A percentile compares a stretch with the other conserved stretches of the same genome.
Evolutionary conservation across 1,140 invertebrate species (phyloP).

Genomic region (Danaus melanippus): DNA sequence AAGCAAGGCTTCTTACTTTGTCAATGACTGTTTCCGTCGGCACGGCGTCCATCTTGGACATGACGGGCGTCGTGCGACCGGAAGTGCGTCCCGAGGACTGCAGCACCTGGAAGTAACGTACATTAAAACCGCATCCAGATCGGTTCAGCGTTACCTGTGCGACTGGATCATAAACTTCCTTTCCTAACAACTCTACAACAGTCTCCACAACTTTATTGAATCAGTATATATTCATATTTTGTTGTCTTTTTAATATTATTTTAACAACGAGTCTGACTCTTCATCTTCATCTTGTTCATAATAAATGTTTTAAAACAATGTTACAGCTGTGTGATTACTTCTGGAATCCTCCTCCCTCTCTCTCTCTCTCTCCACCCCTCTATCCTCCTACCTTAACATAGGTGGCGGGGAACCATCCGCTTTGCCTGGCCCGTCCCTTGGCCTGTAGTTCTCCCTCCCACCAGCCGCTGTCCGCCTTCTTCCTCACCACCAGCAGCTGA

Average conservation of each 20-base stretch:
- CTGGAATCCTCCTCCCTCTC: no score
- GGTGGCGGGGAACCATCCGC: constrained; percentile 98
- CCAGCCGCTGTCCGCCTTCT: constrained; percentile 97
- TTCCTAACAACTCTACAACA: no score
- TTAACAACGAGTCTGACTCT: no score
- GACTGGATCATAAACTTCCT: no score
- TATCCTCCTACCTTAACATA: constrained; percentile 89
- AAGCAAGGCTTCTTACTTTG: constrained; percentile 37
- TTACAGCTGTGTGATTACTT: neutral
- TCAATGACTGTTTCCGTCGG: constrained; percentile 65
- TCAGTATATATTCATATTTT: no score
- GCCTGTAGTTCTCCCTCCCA: constrained; percentile 99
- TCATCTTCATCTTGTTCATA: no score
- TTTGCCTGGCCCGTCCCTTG: constrained; percentile 94
- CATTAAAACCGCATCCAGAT: neutral
- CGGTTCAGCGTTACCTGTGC: neutral
- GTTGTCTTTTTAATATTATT: no score
- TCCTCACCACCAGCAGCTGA: constrained; percentile 96
- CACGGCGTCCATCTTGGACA: constrained; percentile 75
- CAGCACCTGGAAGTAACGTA: constrained; percentile 35
- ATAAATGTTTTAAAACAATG: no score
- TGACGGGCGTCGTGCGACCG: constrained; percentile 81
- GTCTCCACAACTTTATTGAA: no score
- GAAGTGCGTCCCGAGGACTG: constrained; percentile 75
- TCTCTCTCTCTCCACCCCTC: constrained; percentile 29